Conservation (phyloP, 2,113 vertebrate species). For the Myiopsitta monachus region DNA sequence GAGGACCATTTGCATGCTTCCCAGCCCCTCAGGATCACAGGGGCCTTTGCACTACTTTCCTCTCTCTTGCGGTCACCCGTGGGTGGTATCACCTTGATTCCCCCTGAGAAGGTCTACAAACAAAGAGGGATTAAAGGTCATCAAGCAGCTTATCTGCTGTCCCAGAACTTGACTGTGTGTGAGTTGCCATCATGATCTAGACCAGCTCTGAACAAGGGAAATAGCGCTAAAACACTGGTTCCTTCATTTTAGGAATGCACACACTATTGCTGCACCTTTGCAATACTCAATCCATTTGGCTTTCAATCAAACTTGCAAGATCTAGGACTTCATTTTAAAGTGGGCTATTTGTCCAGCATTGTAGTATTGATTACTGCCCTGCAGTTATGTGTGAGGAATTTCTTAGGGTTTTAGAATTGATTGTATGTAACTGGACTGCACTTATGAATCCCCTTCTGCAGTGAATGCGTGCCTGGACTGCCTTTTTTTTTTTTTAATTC, state of each 20-base stretch:
- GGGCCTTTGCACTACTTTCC: background rate
- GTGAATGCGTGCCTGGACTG: background rate
- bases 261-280: background rate
- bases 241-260: background rate
- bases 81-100: background rate
- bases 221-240: background rate
- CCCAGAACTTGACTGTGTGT: background rate
- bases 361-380: background rate
- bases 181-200: background rate
- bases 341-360: background rate
- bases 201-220: background rate
- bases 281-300: background rate
- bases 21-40: accelerated
- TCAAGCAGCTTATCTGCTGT: background rate
- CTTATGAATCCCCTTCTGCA: background rate
- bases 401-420: background rate
- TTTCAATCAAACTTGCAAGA: background rate
- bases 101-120: background rate
- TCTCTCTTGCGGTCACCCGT: background rate
- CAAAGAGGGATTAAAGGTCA: background rate
- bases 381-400: background rate
- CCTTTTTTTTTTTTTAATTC: background rate
- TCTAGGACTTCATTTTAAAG: background rate
- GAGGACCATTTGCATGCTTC: background rate
- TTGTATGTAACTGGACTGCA: background rate